Conservation (phyloP, 2,113 vertebrate genomes). For the Hemibagrus wyckioides region DNA sequence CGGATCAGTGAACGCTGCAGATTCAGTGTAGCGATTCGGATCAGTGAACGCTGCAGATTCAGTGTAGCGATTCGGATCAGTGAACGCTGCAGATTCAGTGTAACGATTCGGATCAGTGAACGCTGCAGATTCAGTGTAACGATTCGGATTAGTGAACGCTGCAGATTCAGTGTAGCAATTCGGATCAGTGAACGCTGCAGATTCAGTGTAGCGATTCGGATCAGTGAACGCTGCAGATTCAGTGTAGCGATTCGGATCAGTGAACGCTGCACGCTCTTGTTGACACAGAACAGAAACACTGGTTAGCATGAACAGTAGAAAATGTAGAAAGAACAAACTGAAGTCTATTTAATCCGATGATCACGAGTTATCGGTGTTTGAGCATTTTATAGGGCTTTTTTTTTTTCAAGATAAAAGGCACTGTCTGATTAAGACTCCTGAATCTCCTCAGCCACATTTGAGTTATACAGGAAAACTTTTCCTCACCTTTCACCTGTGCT, state of each 20-base stretch:
- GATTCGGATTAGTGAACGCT: background rate
- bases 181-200: background rate
- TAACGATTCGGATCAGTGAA: background rate
- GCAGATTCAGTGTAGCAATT: background rate
- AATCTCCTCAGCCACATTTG: background rate
- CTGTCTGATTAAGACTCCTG: no score
- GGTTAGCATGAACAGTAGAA: background rate
- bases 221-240: background rate
- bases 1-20: background rate
- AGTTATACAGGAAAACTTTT: background rate
- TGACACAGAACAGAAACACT: background rate
- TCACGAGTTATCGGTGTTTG: background rate
- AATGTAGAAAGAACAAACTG: background rate
- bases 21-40: background rate
- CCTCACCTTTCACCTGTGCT: background rate
- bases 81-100: background rate
- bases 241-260: background rate
- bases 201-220: background rate
- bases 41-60: background rate
- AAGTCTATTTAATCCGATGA: background rate
- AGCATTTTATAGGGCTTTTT: background rate
- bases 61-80: background rate
- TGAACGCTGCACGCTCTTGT: background rate
- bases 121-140: background rate
- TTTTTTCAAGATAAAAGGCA: background rate